Evolutionary conservation across 2,113 vertebrate species (phyloP).

Genomic region (Aptenodytes patagonicus): DNA sequence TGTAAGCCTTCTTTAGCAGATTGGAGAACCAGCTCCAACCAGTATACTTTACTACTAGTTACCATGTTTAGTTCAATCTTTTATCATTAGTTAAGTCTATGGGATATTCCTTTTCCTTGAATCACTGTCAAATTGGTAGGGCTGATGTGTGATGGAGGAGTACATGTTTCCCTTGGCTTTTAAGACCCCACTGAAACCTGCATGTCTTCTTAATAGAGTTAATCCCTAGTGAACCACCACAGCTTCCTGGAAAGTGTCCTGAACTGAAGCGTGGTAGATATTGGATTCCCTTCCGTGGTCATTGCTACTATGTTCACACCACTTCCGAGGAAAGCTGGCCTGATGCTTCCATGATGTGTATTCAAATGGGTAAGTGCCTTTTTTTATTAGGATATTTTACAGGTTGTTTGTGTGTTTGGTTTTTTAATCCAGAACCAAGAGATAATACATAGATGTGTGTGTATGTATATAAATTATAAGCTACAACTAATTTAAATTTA

Average conservation of each 20-base stretch:
- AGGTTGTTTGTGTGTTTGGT: neutral
- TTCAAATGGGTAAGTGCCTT: conserved; percentile 79
- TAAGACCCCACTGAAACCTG: neutral
- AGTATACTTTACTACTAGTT: neutral
- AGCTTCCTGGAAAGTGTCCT: conserved; percentile 88
- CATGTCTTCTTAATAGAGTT: conserved; percentile 60
- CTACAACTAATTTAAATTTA: neutral
- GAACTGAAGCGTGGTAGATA: conserved; percentile 59
- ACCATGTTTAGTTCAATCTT: neutral
- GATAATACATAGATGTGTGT: neutral
- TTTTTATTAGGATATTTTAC: neutral
- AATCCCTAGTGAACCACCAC: conserved; percentile 83
- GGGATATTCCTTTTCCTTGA: neutral
- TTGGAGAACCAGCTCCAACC: neutral
- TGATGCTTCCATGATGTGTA: conserved; percentile 84
- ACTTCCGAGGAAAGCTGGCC: conserved; percentile 78
- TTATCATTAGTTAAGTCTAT: neutral
- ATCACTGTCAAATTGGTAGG: neutral
- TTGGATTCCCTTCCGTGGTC: conserved; percentile 89
- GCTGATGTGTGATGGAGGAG: neutral
- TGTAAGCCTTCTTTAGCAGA: neutral
- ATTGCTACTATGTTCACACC: conserved; percentile 85
- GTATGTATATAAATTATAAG: neutral
- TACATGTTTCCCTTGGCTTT: neutral
- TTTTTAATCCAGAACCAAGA: neutral